Base-by-base conservation (phyloP, 2,888 invertebrate genomes). In the Zootermopsis nevadensis region DNA sequence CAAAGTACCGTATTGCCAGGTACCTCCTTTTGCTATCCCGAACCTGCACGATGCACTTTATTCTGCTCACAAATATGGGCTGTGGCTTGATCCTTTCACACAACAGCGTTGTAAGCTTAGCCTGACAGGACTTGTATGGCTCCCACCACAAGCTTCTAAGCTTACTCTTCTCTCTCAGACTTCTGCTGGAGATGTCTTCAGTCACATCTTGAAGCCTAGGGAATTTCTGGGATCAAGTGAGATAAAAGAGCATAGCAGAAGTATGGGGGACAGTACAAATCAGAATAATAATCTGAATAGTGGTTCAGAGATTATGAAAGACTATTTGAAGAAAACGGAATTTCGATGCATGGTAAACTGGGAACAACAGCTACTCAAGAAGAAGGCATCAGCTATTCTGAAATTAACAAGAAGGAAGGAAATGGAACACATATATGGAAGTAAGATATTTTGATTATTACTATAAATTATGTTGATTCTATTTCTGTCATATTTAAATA, bases 111-210 rank as follows among this genome's bases (percentile, higher is more conserved):
- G 53, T 31, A n/a, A 31, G 31, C 31, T 77, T 4, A 53, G 53
- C 30, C 24, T 31, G 30, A 77, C 55, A 77, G 77, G 77, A 31
- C 24, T 53, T 31, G 33, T 33, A 22, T 77, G 77, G 77, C 31
- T 77, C 1, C 77, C 77, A 6, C 55, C 77, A 24, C 48, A 55
- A 19, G 31, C 30, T 27, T 77, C 77, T 22, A 10, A 55, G 22
- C 31, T 77, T 2, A 77, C 55, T 0, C 33, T 77, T 31, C 31
- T 77, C 10, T 53, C 77, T 33, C 27, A 53, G 24, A 77, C 35
- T 31, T 38, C 77, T 53, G 77, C 77, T 42, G 77, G 77, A 24
- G 77, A 77, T 77, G 55, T 77, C n/a, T 77, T 77, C 53, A 48
- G 33, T 55, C 77, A 77, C 12, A 8, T 55, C 31, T 31, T 77